These are phyloP conservation scores for Ammodramus savannarum DNA, from an alignment of 2,113 vertebrate genomes.

Conservation along the genomic window DNA sequence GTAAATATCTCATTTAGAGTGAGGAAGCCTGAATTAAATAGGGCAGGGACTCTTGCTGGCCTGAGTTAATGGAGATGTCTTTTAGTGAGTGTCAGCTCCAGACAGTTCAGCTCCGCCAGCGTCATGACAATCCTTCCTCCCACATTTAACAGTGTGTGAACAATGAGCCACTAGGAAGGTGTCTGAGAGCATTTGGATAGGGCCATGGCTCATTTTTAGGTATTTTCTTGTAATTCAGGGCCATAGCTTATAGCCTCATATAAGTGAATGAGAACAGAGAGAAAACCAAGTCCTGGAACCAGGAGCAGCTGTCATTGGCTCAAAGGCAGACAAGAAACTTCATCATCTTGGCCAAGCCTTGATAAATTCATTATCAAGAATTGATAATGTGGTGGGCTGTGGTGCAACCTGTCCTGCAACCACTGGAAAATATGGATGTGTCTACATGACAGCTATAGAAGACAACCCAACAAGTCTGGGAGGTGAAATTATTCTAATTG, in stretches of 20 bases:
- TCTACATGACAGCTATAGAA: neutral
- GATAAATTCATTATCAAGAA: neutral
- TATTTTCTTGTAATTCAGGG: neutral
- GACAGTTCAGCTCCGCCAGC: conserved; percentile 36
- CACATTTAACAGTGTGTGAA: neutral
- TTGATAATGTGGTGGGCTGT: too few species aligned
- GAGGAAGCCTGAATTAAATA: conserved; percentile 60
- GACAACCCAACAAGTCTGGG: neutral
- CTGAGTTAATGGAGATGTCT: conserved; percentile 56
- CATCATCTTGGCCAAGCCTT: neutral
- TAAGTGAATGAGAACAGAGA: neutral
- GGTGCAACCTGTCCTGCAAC: neutral
- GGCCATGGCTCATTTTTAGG: neutral
- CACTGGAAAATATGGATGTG: neutral
- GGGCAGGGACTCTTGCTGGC: conserved; percentile 44
- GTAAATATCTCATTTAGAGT: conserved; percentile 58
- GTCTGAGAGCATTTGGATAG: neutral
- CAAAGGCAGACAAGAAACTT: neutral
- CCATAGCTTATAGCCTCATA: neutral
- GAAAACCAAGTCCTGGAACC: neutral
- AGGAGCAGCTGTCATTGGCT: neutral
- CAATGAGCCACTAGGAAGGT: neutral
- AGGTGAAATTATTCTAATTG: neutral
- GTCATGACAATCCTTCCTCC: neutral
- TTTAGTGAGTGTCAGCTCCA: conserved; percentile 26